Evolutionary conservation across 92 coral and sea anemone species (phyloP), one percentile per base, ranked within the genome.

Genomic region (Paragorgia papillata): DNA sequence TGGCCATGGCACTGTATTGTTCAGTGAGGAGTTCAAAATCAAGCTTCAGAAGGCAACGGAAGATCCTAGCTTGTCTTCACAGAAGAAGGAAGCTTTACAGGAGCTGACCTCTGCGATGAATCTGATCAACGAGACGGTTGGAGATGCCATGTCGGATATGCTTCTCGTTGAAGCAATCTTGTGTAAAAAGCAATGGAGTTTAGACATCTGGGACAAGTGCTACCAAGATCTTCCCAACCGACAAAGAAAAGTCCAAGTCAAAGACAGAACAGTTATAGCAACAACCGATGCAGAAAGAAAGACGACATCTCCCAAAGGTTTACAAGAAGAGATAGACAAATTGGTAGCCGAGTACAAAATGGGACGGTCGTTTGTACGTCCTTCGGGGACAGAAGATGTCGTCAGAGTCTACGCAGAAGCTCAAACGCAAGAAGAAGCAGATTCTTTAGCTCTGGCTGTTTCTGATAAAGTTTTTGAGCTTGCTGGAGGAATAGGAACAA

Each of bases 401-500:
- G 99, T 95, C 5, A 97, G 99, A 29, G 99, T 94, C 28, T 94
- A 95, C 87, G 99, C 99, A 0, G 99, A 95, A 51, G 94, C 87
- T 3, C 84, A 87, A 63, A 79, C 90, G 1, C 86, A 85, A 28
- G 88, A 87, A 30, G 91, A 76, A 67, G 97, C 95, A 9, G 99
- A 95, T 80, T 80, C 97, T 1, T 73, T 95, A 29, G 99, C 99
- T 18, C 9, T 87, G 55, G 92, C 88, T 8, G 97, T 95, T 27
- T 56, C 92, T 18, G 88, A 85, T 70, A 84, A 79, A 46, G 99
- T 95, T 58, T 89, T 71, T 67, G 99, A 95, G 60, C 61, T 89
- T 26, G 99, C 97, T 34, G 99, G 97, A 9, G 99, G 99, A 19
- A 71, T 91, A 62, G 99, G 99, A 17, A 90, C 84, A 37, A 82